Conservation (phyloP, 2,113 vertebrate genomes). For the Ranitomeya imitator region DNA sequence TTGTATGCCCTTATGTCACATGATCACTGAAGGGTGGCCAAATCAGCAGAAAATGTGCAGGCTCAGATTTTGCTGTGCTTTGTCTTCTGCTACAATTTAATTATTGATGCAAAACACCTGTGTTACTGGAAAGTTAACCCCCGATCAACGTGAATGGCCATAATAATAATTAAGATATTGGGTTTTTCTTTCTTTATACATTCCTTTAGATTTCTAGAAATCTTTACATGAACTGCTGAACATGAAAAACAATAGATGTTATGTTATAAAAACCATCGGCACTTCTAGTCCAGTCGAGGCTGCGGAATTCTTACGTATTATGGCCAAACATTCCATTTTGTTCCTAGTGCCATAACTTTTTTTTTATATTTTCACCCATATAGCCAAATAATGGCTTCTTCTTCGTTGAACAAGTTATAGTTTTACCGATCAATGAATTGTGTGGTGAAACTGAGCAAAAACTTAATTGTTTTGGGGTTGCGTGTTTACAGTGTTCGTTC, state of each 20-base stretch:
- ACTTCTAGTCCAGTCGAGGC: not conserved
- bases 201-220: too few relatives aligned
- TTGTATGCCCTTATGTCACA: not conserved
- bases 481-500: too few relatives aligned
- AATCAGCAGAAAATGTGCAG: constrained; percentile 9
- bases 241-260: not conserved
- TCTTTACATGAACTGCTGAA: not conserved
- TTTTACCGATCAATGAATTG: too few relatives aligned
- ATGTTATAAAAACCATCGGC: not conserved
- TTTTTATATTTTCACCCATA: too few relatives aligned
- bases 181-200: not conserved
- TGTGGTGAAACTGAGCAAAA: too few relatives aligned
- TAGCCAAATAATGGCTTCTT: too few relatives aligned
- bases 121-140: not conserved
- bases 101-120: constrained; percentile 19
- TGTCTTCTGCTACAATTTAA: constrained; percentile 7
- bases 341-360: too few relatives aligned
- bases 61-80: constrained; percentile 8
- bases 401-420: too few relatives aligned
- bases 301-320: too few relatives aligned
- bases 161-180: not conserved
- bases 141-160: not conserved
- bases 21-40: not conserved
- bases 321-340: too few relatives aligned
- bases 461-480: too few relatives aligned